phyloP scores from a whole-genome alignment of 2,797 vertebrate species.

The Microctenopoma lineatum region DNA sequence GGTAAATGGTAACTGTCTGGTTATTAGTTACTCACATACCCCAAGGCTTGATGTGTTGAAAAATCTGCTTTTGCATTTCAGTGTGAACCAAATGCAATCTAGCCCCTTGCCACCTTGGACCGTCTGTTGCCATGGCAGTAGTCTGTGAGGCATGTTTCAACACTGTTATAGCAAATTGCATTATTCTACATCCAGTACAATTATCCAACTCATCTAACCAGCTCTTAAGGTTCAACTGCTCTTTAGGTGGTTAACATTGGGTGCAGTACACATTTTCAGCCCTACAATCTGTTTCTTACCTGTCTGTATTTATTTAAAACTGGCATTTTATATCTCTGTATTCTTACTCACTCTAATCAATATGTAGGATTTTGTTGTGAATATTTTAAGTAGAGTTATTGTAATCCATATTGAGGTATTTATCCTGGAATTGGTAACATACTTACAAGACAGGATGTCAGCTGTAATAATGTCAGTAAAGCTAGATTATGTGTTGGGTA shows the following conservation, averaged over 20 bases:
- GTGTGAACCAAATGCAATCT: slow-evolving; percentile 53
- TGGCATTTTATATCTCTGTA: slow-evolving; percentile 27
- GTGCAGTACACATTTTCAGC: neutral
- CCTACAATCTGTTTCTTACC: slow-evolving; percentile 1
- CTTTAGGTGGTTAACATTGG: slow-evolving; percentile 22
- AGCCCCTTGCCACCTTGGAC: slow-evolving; percentile 57
- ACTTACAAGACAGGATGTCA: neutral
- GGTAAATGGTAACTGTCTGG: slow-evolving; percentile 28
- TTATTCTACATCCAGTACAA: slow-evolving; percentile 63
- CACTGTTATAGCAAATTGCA: slow-evolving; percentile 62
- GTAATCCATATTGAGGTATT: neutral
- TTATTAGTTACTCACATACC: slow-evolving; percentile 31
- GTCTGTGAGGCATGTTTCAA: slow-evolving; percentile 62
- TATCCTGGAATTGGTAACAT: slow-evolving; percentile 1
- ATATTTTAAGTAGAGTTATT: slow-evolving; percentile 10
- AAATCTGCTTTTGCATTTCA: slow-evolving; percentile 49
- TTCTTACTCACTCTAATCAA: slow-evolving; percentile 15
- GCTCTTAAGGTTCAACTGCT: slow-evolving; percentile 42
- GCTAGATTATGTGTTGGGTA: neutral
- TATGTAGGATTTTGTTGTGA: slow-evolving; percentile 8
- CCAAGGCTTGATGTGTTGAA: slow-evolving; percentile 34
- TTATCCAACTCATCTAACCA: slow-evolving; percentile 62
- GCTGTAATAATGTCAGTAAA: too few relatives aligned
- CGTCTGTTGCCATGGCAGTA: slow-evolving; percentile 80
- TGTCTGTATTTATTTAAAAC: slow-evolving; percentile 1